Percentiles rank a stretch among this genome's conserved stretches.
phyloP scores from a whole-genome alignment of 2,797 vertebrate genomes.

The Eulemur mongoz region DNA sequence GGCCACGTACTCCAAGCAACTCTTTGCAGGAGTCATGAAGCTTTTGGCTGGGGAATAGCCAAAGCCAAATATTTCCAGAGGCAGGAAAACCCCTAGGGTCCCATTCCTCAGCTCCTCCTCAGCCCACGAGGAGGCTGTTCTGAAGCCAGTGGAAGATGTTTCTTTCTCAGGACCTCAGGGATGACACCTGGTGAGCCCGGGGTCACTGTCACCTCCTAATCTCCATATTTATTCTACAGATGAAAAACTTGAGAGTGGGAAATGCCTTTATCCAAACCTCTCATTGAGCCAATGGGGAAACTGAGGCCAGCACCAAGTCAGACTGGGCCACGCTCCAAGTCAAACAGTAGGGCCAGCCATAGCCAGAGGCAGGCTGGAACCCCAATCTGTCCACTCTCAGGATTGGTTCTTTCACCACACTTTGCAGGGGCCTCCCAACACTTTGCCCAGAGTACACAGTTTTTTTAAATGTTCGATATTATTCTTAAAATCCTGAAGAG shows the following conservation, averaged over 20 bases:
- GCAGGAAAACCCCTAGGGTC: slow-evolving; percentile 71
- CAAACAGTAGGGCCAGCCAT: background rate
- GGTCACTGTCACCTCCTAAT: background rate
- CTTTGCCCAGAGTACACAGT: background rate
- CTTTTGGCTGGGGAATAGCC: slow-evolving; percentile 34
- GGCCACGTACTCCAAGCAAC: slow-evolving; percentile 49
- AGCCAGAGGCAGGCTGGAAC: background rate
- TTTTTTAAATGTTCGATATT: background rate
- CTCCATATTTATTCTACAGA: background rate
- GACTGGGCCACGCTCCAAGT: background rate
- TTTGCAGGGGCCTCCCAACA: background rate
- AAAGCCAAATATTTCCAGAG: slow-evolving; percentile 52
- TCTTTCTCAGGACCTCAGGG: background rate
- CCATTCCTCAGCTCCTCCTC: slow-evolving; percentile 4
- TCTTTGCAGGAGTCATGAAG: background rate
- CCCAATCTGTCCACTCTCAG: background rate
- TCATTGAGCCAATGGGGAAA: background rate
- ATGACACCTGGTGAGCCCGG: background rate
- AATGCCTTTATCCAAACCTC: background rate
- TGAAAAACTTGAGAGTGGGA: background rate
- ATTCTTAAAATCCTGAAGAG: background rate
- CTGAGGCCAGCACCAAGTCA: background rate
- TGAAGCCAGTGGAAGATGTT: background rate
- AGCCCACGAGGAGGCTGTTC: background rate
- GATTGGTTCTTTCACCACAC: background rate